These are phyloP conservation scores for Discoglossus pictus DNA, from an alignment of 2,797 vertebrate species.

Conservation along the genomic window DNA sequence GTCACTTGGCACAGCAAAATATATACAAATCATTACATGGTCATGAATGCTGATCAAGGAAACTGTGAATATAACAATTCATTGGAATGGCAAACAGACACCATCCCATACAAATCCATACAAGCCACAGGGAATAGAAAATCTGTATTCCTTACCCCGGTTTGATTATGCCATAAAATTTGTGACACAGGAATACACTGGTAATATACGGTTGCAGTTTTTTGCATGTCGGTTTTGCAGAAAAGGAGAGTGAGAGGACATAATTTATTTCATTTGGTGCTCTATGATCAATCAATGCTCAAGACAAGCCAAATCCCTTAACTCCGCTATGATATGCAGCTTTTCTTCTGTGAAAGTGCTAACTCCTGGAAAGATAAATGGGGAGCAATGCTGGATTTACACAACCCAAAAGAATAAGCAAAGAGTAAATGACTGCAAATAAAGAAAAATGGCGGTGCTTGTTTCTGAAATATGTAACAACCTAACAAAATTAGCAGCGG, in stretches of 20 bases:
- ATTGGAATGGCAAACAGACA: constrained; percentile 6
- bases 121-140: constrained; percentile 2
- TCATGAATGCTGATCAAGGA: constrained; percentile 2
- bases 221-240: constrained; percentile 36
- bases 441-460: too few relatives aligned
- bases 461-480: too few relatives aligned
- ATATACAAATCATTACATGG: constrained; percentile 22
- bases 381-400: constrained; percentile 38
- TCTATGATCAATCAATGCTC: constrained; percentile 42
- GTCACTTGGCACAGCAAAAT: constrained; percentile 14
- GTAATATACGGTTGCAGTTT: constrained; percentile 14
- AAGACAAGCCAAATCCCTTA: constrained; percentile 50
- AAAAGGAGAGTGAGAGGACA: constrained; percentile 30
- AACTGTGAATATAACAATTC: constrained; percentile 18
- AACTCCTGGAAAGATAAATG: constrained; percentile 45
- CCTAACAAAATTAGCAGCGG: too few relatives aligned
- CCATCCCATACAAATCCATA: background rate
- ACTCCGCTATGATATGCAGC: constrained; percentile 47
- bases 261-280: constrained; percentile 43
- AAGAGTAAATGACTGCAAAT: constrained; percentile 28
- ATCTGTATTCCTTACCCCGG: background rate
- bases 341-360: constrained; percentile 42
- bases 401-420: constrained; percentile 45
- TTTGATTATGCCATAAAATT: constrained; percentile 16
- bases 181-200: background rate